Conservation (phyloP, 2,888 invertebrate species). For the Tineola bisselliella region DNA sequence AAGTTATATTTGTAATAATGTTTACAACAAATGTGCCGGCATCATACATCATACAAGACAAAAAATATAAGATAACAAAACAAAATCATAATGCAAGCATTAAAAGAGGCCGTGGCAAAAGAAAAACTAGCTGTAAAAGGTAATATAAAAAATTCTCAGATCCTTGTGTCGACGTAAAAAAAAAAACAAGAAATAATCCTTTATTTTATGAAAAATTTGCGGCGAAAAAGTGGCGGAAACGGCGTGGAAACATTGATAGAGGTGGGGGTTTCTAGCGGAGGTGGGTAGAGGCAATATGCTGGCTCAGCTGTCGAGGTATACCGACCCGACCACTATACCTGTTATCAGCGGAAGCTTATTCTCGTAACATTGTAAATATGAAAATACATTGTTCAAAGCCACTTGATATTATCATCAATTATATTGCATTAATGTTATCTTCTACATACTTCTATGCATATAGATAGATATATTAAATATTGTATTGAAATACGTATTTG, state of each 20-base stretch:
- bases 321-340: conserved; percentile 1
- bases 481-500: too few species aligned
- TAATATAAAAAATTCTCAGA: conserved; percentile 8
- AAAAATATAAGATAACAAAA: not conserved
- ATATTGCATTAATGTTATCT: too few species aligned
- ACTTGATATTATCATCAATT: not conserved
- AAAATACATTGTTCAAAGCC: not conserved
- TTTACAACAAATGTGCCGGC: not conserved
- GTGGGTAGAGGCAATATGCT: not conserved
- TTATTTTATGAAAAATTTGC: conserved; percentile 12
- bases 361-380: not conserved
- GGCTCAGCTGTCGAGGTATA: conserved; percentile 6
- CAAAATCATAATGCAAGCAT: not conserved
- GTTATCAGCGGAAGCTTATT: not conserved
- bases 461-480: not conserved
- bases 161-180: conserved; percentile 1
- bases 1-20: not conserved
- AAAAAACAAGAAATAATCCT: conserved; percentile 9
- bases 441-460: not conserved
- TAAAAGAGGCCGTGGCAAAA: not conserved
- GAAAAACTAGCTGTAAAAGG: not conserved
- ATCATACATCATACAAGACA: not conserved
- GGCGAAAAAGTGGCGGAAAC: conserved; percentile 6
- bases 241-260: conserved; percentile 2
- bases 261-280: not conserved